Conservation (phyloP, 2,113 vertebrate genomes). For the Alethe castanea region DNA sequence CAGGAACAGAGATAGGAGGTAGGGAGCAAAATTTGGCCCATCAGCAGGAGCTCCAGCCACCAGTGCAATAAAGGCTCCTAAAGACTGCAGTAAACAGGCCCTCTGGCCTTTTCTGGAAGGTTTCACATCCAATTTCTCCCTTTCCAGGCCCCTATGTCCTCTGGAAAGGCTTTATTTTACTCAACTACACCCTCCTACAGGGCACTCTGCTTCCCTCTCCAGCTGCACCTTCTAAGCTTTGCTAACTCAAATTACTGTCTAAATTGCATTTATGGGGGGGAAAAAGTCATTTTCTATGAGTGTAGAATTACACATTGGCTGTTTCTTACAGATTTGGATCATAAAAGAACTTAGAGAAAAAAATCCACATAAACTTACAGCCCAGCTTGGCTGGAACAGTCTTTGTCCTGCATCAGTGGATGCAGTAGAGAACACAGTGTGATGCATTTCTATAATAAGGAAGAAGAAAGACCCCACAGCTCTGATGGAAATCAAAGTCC, state of each 20-base stretch:
- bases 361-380: not conserved
- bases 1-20: not conserved
- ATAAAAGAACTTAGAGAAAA: not conserved
- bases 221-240: constrained; percentile 38
- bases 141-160: not conserved
- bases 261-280: not conserved
- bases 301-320: constrained; percentile 17
- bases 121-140: constrained; percentile 2
- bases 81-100: not conserved
- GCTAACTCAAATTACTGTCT: constrained; percentile 12
- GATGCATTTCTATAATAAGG: not conserved
- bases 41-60: not conserved
- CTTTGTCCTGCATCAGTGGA: not conserved
- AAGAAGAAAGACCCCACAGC: not conserved
- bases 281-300: not conserved
- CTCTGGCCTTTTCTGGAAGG: not conserved
- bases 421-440: not conserved
- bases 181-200: constrained; percentile 12
- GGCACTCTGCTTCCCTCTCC: not conserved
- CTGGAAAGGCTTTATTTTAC: constrained; percentile 9
- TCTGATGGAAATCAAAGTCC: not conserved
- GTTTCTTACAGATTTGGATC: constrained; percentile 19
- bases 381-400: not conserved
- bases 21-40: not conserved
- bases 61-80: not conserved